These are phyloP conservation scores for Rousettus leschenaultii DNA, from an alignment of 2,113 vertebrate species.

Conservation along the genomic window DNA sequence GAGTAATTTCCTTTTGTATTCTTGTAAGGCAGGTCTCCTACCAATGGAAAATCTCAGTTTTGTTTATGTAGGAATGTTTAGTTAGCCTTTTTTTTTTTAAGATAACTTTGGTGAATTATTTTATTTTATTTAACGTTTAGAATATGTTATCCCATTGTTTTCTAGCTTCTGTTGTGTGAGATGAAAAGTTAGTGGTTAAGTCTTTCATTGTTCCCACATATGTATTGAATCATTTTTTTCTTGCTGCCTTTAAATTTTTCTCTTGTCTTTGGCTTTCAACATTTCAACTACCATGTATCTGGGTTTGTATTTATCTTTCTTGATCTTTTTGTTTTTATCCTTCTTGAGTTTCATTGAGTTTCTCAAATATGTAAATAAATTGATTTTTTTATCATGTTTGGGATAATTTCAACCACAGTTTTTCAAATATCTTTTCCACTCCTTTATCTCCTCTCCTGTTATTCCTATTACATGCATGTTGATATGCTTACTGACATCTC, in stretches of 20 bases:
- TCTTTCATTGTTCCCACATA: not conserved
- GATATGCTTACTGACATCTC: not conserved
- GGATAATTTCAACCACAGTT: not conserved
- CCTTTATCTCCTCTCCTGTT: not conserved
- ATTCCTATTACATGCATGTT: not conserved
- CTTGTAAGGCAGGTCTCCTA: not conserved
- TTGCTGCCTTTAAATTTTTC: not conserved
- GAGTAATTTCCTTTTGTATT: not conserved
- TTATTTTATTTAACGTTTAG: not conserved
- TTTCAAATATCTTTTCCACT: not conserved
- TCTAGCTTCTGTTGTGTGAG: not conserved
- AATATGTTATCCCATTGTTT: not conserved
- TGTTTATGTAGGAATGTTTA: not conserved
- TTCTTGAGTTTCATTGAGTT: not conserved
- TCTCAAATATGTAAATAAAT: not conserved
- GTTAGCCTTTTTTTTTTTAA: not conserved
- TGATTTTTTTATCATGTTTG: not conserved
- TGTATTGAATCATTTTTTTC: not conserved
- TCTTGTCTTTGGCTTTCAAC: not conserved
- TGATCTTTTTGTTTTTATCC: not conserved
- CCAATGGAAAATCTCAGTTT: not conserved
- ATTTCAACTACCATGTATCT: not conserved
- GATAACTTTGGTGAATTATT: not conserved
- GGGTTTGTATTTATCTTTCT: not conserved
- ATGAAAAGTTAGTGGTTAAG: not conserved